Percentiles rank a stretch among this genome's conserved stretches.
phyloP scores from a whole-genome alignment of 2,888 invertebrate genomes.

The Meloe dianella region DNA sequence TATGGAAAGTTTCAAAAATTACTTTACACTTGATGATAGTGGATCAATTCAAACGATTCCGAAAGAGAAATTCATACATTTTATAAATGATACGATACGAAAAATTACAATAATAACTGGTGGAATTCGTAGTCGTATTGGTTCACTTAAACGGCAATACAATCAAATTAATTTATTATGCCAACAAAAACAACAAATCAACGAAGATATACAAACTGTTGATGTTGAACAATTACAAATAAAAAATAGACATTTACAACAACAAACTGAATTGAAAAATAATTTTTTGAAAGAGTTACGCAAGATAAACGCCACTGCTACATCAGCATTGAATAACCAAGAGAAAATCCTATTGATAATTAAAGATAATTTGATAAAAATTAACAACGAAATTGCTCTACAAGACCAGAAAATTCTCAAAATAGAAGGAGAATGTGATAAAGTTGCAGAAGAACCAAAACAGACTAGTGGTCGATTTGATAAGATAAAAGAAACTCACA shows the following conservation, averaged over 20 bases:
- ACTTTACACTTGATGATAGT: constrained; percentile 58
- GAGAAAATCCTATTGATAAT: constrained; percentile 64
- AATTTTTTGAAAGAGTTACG: constrained; percentile 64
- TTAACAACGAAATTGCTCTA: constrained; percentile 57
- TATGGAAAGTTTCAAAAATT: constrained; percentile 60
- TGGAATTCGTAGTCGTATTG: constrained; percentile 64
- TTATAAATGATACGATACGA: constrained; percentile 66
- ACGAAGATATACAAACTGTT: constrained; percentile 64
- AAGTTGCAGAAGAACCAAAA: constrained; percentile 57
- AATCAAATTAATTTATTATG: constrained; percentile 63
- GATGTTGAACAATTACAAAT: constrained; percentile 69
- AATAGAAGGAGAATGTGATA: constrained; percentile 58
- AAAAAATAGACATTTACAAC: constrained; percentile 62
- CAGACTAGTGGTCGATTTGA: constrained; percentile 50
- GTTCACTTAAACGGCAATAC: constrained; percentile 63
- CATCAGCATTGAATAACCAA: constrained; percentile 62
- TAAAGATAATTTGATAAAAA: constrained; percentile 56
- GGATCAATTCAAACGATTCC: constrained; percentile 66
- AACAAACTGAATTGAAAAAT: constrained; percentile 63
- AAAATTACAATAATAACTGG: constrained; percentile 62
- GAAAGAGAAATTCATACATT: constrained; percentile 64
- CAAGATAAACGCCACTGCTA: constrained; percentile 63
- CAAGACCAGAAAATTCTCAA: constrained; percentile 57
- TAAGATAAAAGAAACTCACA: constrained; percentile 54
- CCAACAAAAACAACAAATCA: constrained; percentile 63